Evolutionary conservation across 2,797 vertebrate species (phyloP).

Genomic region (Macrochelys suwanniensis): DNA sequence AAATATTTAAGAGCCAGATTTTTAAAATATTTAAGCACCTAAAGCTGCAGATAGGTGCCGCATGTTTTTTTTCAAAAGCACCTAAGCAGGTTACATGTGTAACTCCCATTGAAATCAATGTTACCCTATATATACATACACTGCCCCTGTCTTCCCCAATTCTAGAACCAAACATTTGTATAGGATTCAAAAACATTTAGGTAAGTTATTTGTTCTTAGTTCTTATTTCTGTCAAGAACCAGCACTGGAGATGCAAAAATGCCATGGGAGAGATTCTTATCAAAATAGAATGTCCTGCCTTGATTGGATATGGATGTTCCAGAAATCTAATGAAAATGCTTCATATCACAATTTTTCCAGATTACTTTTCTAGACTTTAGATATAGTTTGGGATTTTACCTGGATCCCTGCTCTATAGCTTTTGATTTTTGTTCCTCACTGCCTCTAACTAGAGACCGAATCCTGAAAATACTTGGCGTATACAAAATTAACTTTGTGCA

Average conservation of each 20-base stretch:
- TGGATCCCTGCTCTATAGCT: fast-evolving
- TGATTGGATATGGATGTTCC: fast-evolving
- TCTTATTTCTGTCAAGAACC: neutral
- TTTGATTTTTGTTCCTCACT: neutral
- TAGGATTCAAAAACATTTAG: fast-evolving
- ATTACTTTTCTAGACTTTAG: fast-evolving
- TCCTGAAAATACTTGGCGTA: neutral
- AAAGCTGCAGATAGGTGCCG: neutral
- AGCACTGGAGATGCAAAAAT: neutral
- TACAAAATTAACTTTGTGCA: neutral
- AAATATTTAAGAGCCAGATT: neutral
- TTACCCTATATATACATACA: neutral
- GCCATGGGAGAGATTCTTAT: neutral
- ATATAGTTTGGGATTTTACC: neutral
- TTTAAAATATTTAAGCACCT: neutral
- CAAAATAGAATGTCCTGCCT: neutral
- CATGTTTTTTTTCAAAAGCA: neutral
- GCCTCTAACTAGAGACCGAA: neutral
- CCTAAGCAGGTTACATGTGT: fast-evolving
- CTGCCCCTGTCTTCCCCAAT: fast-evolving
- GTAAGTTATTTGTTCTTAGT: neutral
- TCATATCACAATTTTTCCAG: neutral
- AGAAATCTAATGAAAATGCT: fast-evolving
- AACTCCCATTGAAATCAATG: neutral
- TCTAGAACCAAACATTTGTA: neutral